Conservation (phyloP, 1,140 invertebrate species). For the Lordiphosa stackelbergi region DNA sequence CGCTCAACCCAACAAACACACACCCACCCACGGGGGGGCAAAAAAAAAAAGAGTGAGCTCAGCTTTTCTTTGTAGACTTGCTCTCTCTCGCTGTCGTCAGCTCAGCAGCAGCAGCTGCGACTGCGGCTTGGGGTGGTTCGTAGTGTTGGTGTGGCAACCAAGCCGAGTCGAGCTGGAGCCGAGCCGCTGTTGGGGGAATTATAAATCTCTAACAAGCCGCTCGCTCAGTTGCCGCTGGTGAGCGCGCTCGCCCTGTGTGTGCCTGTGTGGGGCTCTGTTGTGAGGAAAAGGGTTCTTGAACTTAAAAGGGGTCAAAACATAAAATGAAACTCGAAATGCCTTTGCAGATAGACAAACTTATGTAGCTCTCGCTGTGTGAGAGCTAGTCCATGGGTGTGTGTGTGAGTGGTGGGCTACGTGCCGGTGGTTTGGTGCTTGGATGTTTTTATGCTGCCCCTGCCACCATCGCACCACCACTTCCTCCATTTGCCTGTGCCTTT, state of each 20-base stretch:
- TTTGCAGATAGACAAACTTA: conserved; percentile 70
- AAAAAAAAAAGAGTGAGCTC: conserved; percentile 19
- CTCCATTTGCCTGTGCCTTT: conserved; percentile 44
- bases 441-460: conserved; percentile 37
- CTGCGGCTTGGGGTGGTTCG: conserved; percentile 7
- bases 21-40: background rate
- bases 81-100: conserved; percentile 19
- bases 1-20: conserved; percentile 45
- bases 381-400: conserved; percentile 20
- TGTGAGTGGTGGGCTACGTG: conserved; percentile 55
- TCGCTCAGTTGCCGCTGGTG: conserved; percentile 47
- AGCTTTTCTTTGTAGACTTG: conserved; percentile 56
- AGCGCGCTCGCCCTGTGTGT: conserved; percentile 34
- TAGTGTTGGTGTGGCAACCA: conserved; percentile 32
- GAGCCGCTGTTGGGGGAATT: conserved; percentile 27
- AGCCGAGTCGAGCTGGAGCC: conserved; percentile 26
- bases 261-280: conserved; percentile 29
- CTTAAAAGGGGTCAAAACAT: conserved; percentile 76
- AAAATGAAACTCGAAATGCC: conserved; percentile 75
- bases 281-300: conserved; percentile 74
- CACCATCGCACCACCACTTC: conserved; percentile 43
- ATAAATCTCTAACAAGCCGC: conserved; percentile 59
- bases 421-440: conserved; percentile 49
- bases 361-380: conserved; percentile 36
- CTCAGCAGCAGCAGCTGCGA: conserved; percentile 8